Conservation (phyloP, 2,113 vertebrate species). For the Halcyon malimbica region DNA sequence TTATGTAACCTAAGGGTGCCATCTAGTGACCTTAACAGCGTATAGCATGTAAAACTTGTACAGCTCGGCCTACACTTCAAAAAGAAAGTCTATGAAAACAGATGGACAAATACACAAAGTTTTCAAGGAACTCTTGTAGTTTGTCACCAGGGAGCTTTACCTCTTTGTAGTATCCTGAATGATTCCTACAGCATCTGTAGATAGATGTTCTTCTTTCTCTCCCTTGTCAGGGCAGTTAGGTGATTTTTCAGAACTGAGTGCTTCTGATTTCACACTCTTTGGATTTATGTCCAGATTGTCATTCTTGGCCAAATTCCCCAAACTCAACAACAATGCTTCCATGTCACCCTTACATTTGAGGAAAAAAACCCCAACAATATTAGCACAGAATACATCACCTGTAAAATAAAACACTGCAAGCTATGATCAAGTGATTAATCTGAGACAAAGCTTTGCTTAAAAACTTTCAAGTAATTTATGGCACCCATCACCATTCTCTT, state of each 20-base stretch:
- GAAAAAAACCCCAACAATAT: neutral
- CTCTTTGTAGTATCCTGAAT: conserved; percentile 25
- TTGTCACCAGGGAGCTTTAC: conserved; percentile 28
- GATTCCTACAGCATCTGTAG: neutral
- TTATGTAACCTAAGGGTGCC: neutral
- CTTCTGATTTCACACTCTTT: neutral
- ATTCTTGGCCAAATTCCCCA: neutral
- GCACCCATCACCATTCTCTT: neutral
- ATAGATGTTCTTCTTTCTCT: neutral
- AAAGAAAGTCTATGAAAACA: neutral
- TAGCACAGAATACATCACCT: neutral
- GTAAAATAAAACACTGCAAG: neutral
- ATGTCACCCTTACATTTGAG: conserved; percentile 50
- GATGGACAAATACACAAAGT: neutral
- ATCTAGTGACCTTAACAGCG: conserved; percentile 11
- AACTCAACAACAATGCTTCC: neutral
- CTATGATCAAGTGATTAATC: neutral
- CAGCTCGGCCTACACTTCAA: neutral
- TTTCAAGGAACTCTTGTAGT: neutral
- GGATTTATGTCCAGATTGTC: neutral
- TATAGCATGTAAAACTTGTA: neutral
- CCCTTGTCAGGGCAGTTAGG: neutral
- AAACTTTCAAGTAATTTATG: neutral
- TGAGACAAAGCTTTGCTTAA: neutral
- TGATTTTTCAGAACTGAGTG: neutral